Evolutionary conservation across 2,888 invertebrate genomes (phyloP), one percentile per base, ranked within the genome.

Genomic region (Sabatieria punctata): DNA sequence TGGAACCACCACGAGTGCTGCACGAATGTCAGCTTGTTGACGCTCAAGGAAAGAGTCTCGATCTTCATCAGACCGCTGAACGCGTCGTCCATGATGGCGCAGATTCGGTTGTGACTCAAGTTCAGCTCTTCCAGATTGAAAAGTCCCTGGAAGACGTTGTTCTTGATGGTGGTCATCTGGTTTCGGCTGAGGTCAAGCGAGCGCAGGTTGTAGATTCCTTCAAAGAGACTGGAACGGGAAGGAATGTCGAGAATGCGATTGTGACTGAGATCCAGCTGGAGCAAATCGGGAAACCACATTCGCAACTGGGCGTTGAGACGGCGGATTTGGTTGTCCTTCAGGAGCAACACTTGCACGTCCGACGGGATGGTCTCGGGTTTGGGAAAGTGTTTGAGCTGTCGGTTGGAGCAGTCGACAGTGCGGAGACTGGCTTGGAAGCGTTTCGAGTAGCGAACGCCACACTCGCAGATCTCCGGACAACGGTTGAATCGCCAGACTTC

Each of bases 61-160:
- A 50, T 26, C 37, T 42, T 49, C 19, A 18, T 45, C 27, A 68
- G 55, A 3, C 63, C 63, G n/a, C 54, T 53, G 45, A 69, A 66
- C 0, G 61, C 60, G 33, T 57, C 55, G 25, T 58, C 55, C 19
- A 60, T 60, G 4, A 69, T 53, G 3, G 48, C 49, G 2, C 51
- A 48, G 25, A 69, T 56, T 36, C 54, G 54, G 54, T 68, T 68
- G 11, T 56, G 54, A 22, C 54, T 55, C 18, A 71, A 54, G 44
- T 63, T 55, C 2, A 71, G 57, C 2, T 52, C 55, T 40, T 57
- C 54, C 6, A 70, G 55, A 38, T 62, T 54, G 43, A 53, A 54
- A 22, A 69, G 52, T 1, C 66, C 68, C 1, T 59, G 58, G 52
- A 71, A 69, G 1, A 67, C 61, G 49, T 65, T 62, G 41, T 60